Evolutionary conservation across 2,113 vertebrate species (phyloP), one percentile per base, ranked within the genome.

Genomic region (Lipophrys pholis): DNA sequence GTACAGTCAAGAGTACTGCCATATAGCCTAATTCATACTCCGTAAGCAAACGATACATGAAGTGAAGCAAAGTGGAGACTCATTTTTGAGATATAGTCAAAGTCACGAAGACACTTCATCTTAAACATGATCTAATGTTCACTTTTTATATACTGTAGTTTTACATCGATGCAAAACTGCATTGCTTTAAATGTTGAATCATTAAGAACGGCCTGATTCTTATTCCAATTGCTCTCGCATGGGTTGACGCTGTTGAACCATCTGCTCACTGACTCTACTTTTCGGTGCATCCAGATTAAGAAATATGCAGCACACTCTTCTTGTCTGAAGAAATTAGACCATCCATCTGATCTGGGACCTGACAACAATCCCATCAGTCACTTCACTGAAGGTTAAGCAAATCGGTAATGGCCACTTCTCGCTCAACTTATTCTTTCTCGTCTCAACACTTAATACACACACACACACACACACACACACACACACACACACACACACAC

Each of bases 211-310:
- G 60, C 45, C 54, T 36, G 8, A 67, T 5, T 11, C 54, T 54
- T 42, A 64, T 71, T 61, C 68, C 50, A 7, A 46, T 82, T 83
- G 81, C 65, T 35, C 16, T 57, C 11, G 71, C 69, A 78, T 75
- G 79, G 57, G 46, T 80, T 76, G 56, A 70, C 64, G 45, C 63
- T 54, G 69, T 77, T 43, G 35, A 60, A 57, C 86, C 84, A 88
- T 88, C 80, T 88, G 85, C 74, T 87, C 35, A 0, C 42, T 52
- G 49, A 59, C 64, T 59, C 52, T 64, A 46, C 11, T 9, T 70
- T 54, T 86, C 42, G 58, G 65, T 54, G 30, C 43, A 17, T 50
- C 52, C 59, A 68, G 8, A 59, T 65, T 17, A 60, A 53, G 50
- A 75, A 73, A 57, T 68, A 17, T 36, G 36, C 43, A 41, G 60